Evolutionary conservation across 1,140 invertebrate genomes (phyloP).

Genomic region (Drosophila subpulchrella): DNA sequence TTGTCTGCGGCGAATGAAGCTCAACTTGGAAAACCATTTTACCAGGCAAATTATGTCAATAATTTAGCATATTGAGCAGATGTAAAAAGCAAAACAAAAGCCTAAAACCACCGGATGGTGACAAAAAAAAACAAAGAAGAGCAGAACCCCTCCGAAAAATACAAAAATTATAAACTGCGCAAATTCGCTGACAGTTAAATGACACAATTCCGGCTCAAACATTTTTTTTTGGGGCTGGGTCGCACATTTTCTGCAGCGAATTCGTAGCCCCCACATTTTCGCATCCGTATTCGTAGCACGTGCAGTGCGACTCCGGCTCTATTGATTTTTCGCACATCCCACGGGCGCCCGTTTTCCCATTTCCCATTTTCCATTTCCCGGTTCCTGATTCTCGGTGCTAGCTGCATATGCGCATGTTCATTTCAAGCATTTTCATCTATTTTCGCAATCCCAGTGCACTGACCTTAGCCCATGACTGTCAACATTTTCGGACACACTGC

Average conservation of each 20-base stretch:
- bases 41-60: conserved; percentile 52
- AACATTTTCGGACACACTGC: conserved; percentile 35
- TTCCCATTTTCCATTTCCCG: conserved; percentile 23
- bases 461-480: conserved; percentile 73
- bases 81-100: not conserved
- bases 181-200: conserved; percentile 69
- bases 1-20: conserved; percentile 20
- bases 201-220: conserved; percentile 63
- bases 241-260: conserved; percentile 50
- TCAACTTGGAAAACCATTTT: conserved; percentile 28
- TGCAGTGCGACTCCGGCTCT: conserved; percentile 55
- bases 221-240: conserved; percentile 40
- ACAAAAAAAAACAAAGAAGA: conserved; percentile 5
- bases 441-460: conserved; percentile 61
- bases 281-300: conserved; percentile 31
- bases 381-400: conserved; percentile 36
- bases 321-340: conserved; percentile 76
- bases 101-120: conserved; percentile 32
- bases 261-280: conserved; percentile 7
- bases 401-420: conserved; percentile 61
- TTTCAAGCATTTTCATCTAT: conserved; percentile 25
- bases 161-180: conserved; percentile 26
- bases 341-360: conserved; percentile 27
- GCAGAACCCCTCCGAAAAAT: conserved; percentile 5
- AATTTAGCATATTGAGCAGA: conserved; percentile 71